These are phyloP conservation scores for Lophius americanus DNA, from an alignment of 2,797 vertebrate genomes.

Conservation along the genomic window DNA sequence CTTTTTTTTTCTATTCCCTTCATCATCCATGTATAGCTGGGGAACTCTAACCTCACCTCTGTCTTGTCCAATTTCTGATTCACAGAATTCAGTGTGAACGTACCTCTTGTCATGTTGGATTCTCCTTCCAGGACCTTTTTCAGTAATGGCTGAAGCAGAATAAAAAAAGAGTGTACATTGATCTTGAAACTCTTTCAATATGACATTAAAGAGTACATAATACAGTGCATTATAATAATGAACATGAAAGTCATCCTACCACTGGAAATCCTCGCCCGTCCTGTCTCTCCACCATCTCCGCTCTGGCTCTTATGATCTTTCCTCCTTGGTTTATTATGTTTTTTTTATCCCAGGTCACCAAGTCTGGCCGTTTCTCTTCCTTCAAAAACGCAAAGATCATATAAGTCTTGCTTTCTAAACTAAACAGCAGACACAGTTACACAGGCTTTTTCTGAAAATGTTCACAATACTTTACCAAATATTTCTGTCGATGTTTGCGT, in stretches of 20 bases:
- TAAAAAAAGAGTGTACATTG: too few species aligned
- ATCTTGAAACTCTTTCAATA: background rate
- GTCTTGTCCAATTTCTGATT: too few species aligned
- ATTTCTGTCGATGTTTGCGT: slow-evolving; percentile 84
- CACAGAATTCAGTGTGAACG: too few species aligned
- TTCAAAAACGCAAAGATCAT: slow-evolving; percentile 42
- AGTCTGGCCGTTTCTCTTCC: slow-evolving; percentile 78
- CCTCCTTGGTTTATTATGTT: slow-evolving; percentile 64
- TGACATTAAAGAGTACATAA: background rate
- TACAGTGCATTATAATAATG: slow-evolving; percentile 5
- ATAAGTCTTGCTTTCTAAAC: background rate
- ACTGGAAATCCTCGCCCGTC: slow-evolving; percentile 79
- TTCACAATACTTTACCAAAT: slow-evolving; percentile 73
- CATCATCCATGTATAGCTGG: too few species aligned
- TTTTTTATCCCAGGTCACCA: slow-evolving; percentile 76
- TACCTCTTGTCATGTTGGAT: too few species aligned
- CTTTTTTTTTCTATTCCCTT: too few species aligned
- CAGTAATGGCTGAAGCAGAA: too few species aligned
- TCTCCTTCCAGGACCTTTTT: too few species aligned
- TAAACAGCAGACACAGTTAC: background rate
- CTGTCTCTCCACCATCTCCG: slow-evolving; percentile 81
- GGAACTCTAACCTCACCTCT: too few species aligned
- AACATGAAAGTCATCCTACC: slow-evolving; percentile 50
- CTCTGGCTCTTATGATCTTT: slow-evolving; percentile 78
- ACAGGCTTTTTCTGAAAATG: background rate